These are phyloP conservation scores for Parnassius apollo DNA, from an alignment of 2,888 invertebrate species.

Conservation along the genomic window DNA sequence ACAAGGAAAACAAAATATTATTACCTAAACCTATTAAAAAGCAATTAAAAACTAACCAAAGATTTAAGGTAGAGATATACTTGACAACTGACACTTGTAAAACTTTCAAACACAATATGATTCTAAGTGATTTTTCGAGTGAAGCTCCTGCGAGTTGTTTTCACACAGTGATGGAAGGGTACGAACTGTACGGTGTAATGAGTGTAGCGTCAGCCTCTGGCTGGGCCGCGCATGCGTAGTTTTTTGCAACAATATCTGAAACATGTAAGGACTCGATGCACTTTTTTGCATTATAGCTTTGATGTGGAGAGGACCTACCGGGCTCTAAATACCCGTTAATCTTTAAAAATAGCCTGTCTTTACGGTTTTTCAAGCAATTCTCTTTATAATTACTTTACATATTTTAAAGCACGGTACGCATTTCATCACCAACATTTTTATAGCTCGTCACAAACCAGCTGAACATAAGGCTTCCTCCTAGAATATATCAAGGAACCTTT, in stretches of 20 bases:
- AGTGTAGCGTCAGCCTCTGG: conserved; percentile 25
- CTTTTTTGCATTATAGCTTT: conserved; percentile 25
- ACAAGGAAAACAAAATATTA: too few relatives aligned
- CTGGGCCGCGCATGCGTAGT: conserved; percentile 34
- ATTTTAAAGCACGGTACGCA: too few relatives aligned
- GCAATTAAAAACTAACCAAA: background rate
- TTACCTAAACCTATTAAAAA: background rate
- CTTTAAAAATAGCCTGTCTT: too few relatives aligned
- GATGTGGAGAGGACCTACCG: conserved; percentile 6
- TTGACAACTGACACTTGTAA: background rate
- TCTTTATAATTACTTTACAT: too few relatives aligned
- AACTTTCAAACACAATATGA: background rate
- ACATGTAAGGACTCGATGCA: conserved; percentile 26
- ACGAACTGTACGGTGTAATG: conserved; percentile 21
- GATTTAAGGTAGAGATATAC: too few relatives aligned
- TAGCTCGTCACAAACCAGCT: too few relatives aligned
- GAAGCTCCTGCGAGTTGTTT: background rate
- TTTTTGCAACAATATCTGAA: conserved; percentile 15
- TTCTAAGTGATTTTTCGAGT: conserved; percentile 4
- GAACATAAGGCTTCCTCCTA: too few relatives aligned
- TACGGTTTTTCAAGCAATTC: too few relatives aligned
- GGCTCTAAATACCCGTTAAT: too few relatives aligned
- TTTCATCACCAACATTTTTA: too few relatives aligned
- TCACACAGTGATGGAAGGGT: conserved; percentile 12
- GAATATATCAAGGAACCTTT: too few relatives aligned